Evolutionary conservation across 2,113 vertebrate genomes (phyloP), one percentile per base, ranked within the genome.

Genomic region (Capricornis sumatraensis): DNA sequence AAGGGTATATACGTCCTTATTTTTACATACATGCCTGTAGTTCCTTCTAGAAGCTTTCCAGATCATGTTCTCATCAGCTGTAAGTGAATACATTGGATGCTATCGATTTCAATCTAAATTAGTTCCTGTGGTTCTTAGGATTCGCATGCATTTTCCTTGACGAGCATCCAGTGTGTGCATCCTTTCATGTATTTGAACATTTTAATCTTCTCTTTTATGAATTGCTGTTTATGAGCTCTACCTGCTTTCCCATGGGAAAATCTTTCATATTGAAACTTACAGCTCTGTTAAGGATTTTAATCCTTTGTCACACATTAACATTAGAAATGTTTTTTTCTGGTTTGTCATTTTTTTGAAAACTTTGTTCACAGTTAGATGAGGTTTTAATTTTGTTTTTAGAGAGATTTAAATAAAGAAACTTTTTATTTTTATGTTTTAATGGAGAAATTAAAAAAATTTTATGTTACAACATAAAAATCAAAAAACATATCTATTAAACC

Each of bases 331-430:
- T 88, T 84, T 89, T 89, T 78, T 74, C 67, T 96, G 53, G 16
- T 57, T 74, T 96, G 85, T 40, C 21, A 23, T 84, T 96, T 87
- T 33, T 91, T 94, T 64, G 33, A 89, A 87, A 90, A 71, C 40
- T 89, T 79, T 92, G 27, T 58, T 78, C 88, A 47, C 82, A 57
- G 57, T 78, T 83, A 88, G 40, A 84, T 40, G 62, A 30, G n/a
- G 15, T 67, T 97, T 85, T 88, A 25, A 47, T 81, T 92, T 84
- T 93, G 53, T 58, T 94, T 95, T 79, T 27, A 94, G 28, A 83
- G 23, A 19, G 45, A 15, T 71, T 96, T 90, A 92, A 55, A 47
- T 82, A 88, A 58, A 58, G 78, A 76, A 55, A 7, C 43, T 53
- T 76, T 76, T 90, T 27, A 74, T 95, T 60, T 78, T 27, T 60